Percentiles rank a stretch among this genome's conserved stretches.
phyloP scores from a whole-genome alignment of 2,113 vertebrate genomes.

The Oxyura jamaicensis region DNA sequence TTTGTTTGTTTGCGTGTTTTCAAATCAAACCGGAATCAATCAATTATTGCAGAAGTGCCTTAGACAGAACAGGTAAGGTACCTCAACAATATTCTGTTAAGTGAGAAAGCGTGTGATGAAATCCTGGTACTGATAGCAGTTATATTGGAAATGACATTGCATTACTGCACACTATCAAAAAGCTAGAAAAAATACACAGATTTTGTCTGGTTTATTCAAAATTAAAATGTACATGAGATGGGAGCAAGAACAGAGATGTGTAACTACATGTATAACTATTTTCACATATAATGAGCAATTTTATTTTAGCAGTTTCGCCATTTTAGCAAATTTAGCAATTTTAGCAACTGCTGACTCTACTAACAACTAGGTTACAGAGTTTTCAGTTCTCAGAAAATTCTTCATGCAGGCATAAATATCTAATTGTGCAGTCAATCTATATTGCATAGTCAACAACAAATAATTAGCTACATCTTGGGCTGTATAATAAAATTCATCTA shows the following conservation, averaged over 20 bases:
- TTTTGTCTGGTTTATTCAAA: neutral
- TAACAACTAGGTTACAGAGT: accelerated
- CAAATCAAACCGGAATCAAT: neutral
- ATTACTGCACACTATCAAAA: neutral
- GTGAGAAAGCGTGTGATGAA: conserved; percentile 63
- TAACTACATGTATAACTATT: neutral
- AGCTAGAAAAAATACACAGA: neutral
- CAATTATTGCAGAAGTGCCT: conserved; percentile 53
- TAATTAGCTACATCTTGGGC: neutral
- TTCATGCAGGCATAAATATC: neutral
- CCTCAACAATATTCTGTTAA: conserved; percentile 67
- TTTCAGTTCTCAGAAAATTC: neutral
- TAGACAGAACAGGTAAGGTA: conserved; percentile 70
- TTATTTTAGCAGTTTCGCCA: too few species aligned
- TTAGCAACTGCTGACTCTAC: neutral
- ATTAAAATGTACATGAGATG: neutral
- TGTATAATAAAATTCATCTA: neutral
- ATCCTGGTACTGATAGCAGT: conserved; percentile 27
- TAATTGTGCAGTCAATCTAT: neutral
- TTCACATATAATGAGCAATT: neutral
- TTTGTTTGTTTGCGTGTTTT: neutral
- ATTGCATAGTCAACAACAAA: neutral
- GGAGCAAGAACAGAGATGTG: neutral
- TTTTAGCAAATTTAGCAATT: neutral
- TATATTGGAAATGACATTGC: neutral